Conservation (phyloP, 1,140 invertebrate species). For the Scaptomyza montana region DNA sequence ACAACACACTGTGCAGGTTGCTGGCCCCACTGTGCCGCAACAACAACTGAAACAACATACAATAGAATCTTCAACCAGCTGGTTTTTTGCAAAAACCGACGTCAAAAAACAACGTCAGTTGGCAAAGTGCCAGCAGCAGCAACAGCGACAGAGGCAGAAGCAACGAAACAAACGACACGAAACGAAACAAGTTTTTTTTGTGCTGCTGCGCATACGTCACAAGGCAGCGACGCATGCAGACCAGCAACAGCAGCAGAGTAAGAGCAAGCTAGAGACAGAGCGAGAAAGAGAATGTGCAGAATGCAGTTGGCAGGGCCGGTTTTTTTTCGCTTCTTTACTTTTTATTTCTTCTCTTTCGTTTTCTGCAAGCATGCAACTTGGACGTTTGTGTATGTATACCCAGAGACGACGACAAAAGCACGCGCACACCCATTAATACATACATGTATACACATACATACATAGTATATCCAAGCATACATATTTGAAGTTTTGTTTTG, state of each 20-base stretch:
- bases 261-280: conserved; percentile 26
- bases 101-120: conserved; percentile 46
- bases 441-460: background rate
- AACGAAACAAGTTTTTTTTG: conserved; percentile 66
- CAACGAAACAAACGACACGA: conserved; percentile 33
- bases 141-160: conserved; percentile 6
- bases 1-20: conserved; percentile 54
- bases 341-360: conserved; percentile 49
- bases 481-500: conserved; percentile 51
- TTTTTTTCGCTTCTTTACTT: conserved; percentile 35
- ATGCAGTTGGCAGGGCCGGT: conserved; percentile 64
- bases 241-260: conserved; percentile 2
- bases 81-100: conserved; percentile 54
- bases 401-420: conserved; percentile 22
- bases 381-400: conserved; percentile 42
- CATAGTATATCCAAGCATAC: background rate
- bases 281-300: conserved; percentile 40
- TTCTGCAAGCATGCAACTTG: conserved; percentile 43
- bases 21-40: conserved; percentile 65
- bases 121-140: conserved; percentile 57
- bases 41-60: conserved; percentile 13
- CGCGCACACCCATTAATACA: conserved; percentile 10
- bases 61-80: conserved; percentile 45
- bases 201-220: conserved; percentile 75
- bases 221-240: conserved; percentile 53